Evolutionary conservation across 2,113 vertebrate genomes (phyloP).

Genomic region (Toxostoma redivivum): DNA sequence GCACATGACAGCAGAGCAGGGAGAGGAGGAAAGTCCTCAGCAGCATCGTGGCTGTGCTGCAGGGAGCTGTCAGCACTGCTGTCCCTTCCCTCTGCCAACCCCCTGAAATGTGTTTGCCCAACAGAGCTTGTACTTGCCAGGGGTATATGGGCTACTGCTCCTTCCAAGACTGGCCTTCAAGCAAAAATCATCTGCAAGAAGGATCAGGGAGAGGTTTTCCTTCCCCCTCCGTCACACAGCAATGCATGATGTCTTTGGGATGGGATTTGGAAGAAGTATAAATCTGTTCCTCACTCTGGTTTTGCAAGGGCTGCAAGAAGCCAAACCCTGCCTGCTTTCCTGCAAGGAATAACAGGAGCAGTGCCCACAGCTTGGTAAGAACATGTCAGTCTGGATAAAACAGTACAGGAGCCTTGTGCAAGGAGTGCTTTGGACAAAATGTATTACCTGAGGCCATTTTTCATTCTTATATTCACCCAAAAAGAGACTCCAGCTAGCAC

Average conservation of each 20-base stretch:
- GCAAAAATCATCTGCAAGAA: not conserved
- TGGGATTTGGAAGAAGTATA: not conserved
- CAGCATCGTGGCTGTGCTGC: not conserved
- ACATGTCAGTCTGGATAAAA: not conserved
- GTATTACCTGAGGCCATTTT: not conserved
- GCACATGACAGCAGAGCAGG: not conserved
- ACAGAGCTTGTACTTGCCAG: not conserved
- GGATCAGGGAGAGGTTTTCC: not conserved
- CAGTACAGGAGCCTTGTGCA: not conserved
- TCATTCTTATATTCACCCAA: not conserved
- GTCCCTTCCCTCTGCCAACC: not conserved
- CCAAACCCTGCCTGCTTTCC: not conserved
- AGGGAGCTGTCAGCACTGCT: not conserved
- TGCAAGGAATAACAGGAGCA: not conserved
- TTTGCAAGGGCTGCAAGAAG: not conserved
- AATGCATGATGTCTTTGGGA: not conserved
- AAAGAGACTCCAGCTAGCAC: not conserved
- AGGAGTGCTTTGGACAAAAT: not conserved
- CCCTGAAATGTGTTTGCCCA: not conserved
- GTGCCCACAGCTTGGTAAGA: not conserved
- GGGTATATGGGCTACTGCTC: fast-evolving
- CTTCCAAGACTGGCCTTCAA: not conserved
- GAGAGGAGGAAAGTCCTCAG: not conserved
- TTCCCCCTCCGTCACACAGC: not conserved
- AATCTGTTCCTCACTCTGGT: not conserved